Percentiles rank a stretch among this genome's conserved stretches.
Evolutionary conservation across 2,888 invertebrate genomes (phyloP).

Genomic region (Pristionchus fissidentatus): DNA sequence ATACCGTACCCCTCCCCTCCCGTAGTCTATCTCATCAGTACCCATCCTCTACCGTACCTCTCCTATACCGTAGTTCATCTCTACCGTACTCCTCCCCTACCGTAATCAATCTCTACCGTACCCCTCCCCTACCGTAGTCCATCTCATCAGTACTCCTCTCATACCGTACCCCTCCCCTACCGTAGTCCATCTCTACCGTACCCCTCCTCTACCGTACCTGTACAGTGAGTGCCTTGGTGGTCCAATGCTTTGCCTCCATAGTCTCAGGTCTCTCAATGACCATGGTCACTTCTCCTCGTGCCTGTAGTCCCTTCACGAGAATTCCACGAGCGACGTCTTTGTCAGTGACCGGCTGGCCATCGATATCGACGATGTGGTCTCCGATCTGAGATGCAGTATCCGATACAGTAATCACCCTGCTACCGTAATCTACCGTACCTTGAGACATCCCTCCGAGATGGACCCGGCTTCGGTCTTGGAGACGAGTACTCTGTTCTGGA

Average conservation of each 20-base stretch:
- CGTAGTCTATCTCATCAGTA: too few relatives aligned
- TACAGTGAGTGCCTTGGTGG: neutral
- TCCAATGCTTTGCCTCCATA: slow-evolving; percentile 31
- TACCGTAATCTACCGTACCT: neutral
- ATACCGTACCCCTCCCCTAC: neutral
- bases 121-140: neutral
- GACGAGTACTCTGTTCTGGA: slow-evolving; percentile 59
- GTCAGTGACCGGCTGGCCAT: slow-evolving; percentile 59
- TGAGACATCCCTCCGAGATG: slow-evolving; percentile 50
- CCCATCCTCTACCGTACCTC: neutral
- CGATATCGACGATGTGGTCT: slow-evolving; percentile 60
- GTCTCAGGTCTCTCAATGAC: slow-evolving; percentile 18
- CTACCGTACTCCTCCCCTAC: neutral
- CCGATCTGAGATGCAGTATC: slow-evolving; percentile 40
- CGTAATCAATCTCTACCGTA: neutral
- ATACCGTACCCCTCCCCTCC: neutral
- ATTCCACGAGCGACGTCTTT: slow-evolving; percentile 60
- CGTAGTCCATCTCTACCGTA: neutral
- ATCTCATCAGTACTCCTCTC: too few relatives aligned
- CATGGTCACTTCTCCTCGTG: neutral
- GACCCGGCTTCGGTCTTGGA: slow-evolving; percentile 55
- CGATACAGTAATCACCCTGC: neutral
- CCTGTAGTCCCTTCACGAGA: slow-evolving; percentile 54
- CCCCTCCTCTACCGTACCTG: neutral
- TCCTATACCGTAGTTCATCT: too few relatives aligned